Conservation (phyloP, 2,888 invertebrate genomes). For the Idaea biselata region DNA sequence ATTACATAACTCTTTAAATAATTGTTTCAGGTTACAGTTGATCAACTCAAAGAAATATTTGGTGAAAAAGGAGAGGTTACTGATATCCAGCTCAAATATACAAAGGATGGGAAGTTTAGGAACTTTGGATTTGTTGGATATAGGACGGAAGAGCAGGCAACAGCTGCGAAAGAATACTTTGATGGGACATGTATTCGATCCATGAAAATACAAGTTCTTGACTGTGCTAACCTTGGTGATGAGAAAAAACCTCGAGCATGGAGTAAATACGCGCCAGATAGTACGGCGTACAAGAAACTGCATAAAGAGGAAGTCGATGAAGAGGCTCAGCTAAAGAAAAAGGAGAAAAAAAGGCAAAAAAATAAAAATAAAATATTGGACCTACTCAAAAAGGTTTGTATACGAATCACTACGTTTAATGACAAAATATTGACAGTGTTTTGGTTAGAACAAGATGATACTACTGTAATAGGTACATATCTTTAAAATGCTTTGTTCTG, state of each 20-base stretch:
- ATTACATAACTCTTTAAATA: neutral
- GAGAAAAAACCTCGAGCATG: constrained; percentile 91
- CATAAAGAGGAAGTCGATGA: constrained; percentile 63
- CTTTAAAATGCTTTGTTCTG: too few species aligned
- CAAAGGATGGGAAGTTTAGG: constrained; percentile 94
- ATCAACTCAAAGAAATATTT: constrained; percentile 88
- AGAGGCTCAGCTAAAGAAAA: constrained; percentile 53
- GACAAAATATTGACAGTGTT: too few species aligned
- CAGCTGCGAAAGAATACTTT: constrained; percentile 87
- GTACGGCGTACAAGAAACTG: constrained; percentile 82
- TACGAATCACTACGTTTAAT: too few species aligned
- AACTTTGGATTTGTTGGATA: constrained; percentile 97
- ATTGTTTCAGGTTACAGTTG: constrained; percentile 85
- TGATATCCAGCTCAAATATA: constrained; percentile 96
- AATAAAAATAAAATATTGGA: constrained; percentile 82
- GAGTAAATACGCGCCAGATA: constrained; percentile 94
- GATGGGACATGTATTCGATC: constrained; percentile 93
- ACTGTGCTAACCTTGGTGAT: constrained; percentile 84
- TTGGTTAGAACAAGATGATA: too few species aligned
- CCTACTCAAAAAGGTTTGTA: constrained; percentile 82
- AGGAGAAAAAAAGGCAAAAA: constrained; percentile 54
- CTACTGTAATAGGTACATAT: too few species aligned
- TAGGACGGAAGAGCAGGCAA: constrained; percentile 89
- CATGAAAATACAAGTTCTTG: constrained; percentile 88
- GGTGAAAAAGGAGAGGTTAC: constrained; percentile 91